These are phyloP conservation scores for Psilanteris sp. DNA, from an alignment of 1,140 invertebrate genomes.

Conservation along the genomic window DNA sequence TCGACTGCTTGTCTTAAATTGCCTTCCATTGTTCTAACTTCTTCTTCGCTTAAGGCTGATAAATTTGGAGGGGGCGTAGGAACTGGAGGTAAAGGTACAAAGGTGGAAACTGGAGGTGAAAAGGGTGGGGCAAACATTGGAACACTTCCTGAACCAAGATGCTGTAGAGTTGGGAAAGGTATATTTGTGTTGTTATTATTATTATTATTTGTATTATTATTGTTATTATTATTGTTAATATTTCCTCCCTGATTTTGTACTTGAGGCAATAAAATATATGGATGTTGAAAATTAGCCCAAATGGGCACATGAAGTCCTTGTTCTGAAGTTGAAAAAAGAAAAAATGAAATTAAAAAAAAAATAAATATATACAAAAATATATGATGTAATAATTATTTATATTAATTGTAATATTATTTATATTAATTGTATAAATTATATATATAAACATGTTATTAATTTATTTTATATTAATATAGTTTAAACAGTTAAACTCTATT, in stretches of 20 bases:
- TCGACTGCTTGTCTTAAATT: conserved; percentile 91
- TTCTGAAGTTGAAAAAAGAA: too few species aligned
- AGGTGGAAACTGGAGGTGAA: conserved; percentile 81
- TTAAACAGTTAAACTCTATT: too few species aligned
- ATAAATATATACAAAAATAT: too few species aligned
- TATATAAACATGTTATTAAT: too few species aligned
- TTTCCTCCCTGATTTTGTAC: conserved; percentile 42
- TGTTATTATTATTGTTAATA: conserved; percentile 41
- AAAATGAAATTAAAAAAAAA: conserved; percentile 2
- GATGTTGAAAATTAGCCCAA: conserved; percentile 72
- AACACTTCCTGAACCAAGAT: conserved; percentile 72
- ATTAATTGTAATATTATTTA: too few species aligned
- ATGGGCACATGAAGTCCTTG: conserved; percentile 71
- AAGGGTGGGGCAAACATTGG: conserved; percentile 82
- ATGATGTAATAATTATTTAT: too few species aligned
- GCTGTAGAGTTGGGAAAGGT: conserved; percentile 66
- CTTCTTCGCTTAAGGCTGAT: conserved; percentile 87
- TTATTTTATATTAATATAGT: too few species aligned
- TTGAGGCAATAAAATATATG: conserved; percentile 60
- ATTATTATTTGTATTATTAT: conserved; percentile 39
- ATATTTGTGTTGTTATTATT: conserved; percentile 66
- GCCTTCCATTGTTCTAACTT: conserved; percentile 93
- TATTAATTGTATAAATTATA: too few species aligned
- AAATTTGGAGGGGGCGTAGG: conserved; percentile 86
- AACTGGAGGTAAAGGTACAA: conserved; percentile 86